Evolutionary conservation across 1,140 invertebrate genomes (phyloP), one percentile per base, ranked within the genome.

Genomic region (Delia radicum): DNA sequence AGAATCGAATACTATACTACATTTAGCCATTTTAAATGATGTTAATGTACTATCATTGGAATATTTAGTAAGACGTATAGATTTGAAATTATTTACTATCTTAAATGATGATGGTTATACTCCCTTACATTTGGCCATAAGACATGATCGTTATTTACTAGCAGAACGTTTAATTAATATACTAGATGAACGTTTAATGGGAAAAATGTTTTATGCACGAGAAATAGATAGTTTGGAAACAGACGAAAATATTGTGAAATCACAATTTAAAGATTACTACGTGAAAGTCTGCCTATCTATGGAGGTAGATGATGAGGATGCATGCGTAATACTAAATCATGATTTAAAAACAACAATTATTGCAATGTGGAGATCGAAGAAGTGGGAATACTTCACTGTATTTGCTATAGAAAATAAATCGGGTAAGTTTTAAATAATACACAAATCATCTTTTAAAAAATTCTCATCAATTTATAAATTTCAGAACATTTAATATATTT

Each of bases 401-500:
- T n/a, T 79, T 77, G 81, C 83, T 26, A 77, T 85, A 4, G 83
- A 85, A 63, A 76, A 80, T 24, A 80, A 80, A 29, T 72, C 71
- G 13, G 79, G 81, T 82, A 75, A 21, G 74, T 37, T 29, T 24
- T 42, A 31, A 31, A 0, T 21, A n/a, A n/a, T n/a, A n/a, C n/a
- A n/a, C n/a, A n/a, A n/a, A n/a, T n/a, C n/a, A n/a, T n/a, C n/a
- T n/a, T n/a, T n/a, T n/a, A n/a, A n/a, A n/a, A n/a, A n/a, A 2
- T 4, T 2, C 13, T 33, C 13, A 33, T 33, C 13, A 33, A 10
- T 42, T 21, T 69, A 37, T 26, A 5, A 63, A 26, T 77, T 79
- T 21, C 55, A 82, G 83, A 85, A 69, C 83, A 85, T 65, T 73
- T 85, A 2, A 79, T 82, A n/a, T 85, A 83, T 69, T 83, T 85